Percentiles rank a stretch among this genome's conserved stretches.
phyloP scores from a whole-genome alignment of 2,113 vertebrate species.

The Ancistrus triradiatus region DNA sequence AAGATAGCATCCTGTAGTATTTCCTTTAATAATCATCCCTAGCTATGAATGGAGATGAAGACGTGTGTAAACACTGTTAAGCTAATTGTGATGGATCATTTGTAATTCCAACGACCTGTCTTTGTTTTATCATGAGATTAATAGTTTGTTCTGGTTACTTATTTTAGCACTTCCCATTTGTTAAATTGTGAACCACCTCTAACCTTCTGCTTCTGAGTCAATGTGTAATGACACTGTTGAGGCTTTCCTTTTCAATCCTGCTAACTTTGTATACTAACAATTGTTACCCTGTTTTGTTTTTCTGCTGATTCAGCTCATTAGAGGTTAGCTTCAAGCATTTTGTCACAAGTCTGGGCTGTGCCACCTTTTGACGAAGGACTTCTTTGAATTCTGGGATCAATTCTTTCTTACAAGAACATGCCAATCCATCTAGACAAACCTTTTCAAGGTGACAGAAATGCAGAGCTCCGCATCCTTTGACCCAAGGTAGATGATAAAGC shows the following conservation, averaged over 20 bases:
- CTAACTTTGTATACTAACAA: conserved; percentile 59
- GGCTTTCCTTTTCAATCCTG: conserved; percentile 56
- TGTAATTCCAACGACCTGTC: conserved; percentile 55
- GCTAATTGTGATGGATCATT: conserved; percentile 47
- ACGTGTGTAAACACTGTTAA: conserved; percentile 40
- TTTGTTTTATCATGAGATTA: conserved; percentile 62
- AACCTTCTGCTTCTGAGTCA: conserved; percentile 57
- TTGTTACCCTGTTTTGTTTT: conserved; percentile 57
- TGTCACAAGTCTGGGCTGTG: conserved; percentile 56
- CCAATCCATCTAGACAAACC: conserved; percentile 31
- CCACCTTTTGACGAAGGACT: conserved; percentile 61
- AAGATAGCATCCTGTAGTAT: too few species aligned
- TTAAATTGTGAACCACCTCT: conserved; percentile 58
- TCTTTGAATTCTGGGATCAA: conserved; percentile 37
- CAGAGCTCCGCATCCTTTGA: conserved; percentile 67
- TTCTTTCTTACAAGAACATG: conserved; percentile 25
- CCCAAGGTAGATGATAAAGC: conserved; percentile 25
- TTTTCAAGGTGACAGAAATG: conserved; percentile 52
- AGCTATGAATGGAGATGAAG: neutral
- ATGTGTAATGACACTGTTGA: conserved; percentile 63
- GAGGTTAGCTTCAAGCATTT: conserved; percentile 53
- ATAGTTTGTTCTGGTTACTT: conserved; percentile 69
- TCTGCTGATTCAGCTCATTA: conserved; percentile 71
- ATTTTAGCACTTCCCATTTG: conserved; percentile 57
- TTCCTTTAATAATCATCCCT: neutral